phyloP scores from a whole-genome alignment of 2,888 invertebrate species.

The Hypomecis punctinalis region DNA sequence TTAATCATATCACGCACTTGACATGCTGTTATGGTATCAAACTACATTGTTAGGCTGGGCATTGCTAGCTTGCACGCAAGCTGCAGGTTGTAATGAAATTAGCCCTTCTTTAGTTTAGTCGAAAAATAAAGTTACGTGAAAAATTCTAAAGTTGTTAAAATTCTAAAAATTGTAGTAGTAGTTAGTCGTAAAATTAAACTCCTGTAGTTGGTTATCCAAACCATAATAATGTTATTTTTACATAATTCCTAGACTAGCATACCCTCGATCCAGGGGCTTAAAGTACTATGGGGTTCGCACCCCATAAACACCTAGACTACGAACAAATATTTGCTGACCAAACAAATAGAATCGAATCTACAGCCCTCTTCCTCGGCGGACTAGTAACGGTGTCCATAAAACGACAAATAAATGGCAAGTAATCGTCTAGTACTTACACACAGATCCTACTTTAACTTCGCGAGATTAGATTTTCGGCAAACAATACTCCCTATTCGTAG shows the following conservation, averaged over 20 bases:
- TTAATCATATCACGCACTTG: conserved; percentile 20
- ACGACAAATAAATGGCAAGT: conserved; percentile 14
- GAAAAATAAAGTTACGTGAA: background rate
- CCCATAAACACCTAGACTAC: conserved; percentile 29
- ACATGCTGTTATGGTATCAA: conserved; percentile 20
- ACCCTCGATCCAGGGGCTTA: conserved; percentile 6
- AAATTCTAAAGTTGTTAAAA: no score
- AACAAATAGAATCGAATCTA: conserved; percentile 23
- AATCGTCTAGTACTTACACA: background rate
- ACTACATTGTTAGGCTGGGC: conserved; percentile 5
- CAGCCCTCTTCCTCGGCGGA: conserved; percentile 13
- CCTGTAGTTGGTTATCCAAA: no score
- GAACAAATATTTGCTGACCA: conserved; percentile 29
- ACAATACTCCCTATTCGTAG: conserved; percentile 12
- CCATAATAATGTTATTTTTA: background rate
- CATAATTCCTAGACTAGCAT: conserved; percentile 19
- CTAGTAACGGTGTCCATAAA: conserved; percentile 21
- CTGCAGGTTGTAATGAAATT: background rate
- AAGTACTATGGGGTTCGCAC: conserved; percentile 11
- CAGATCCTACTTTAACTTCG: background rate
- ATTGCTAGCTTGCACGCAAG: conserved; percentile 10
- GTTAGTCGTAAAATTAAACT: no score
- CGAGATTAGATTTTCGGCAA: conserved; percentile 2
- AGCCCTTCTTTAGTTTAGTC: background rate
- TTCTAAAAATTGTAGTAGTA: no score